Percentiles rank a stretch among this genome's conserved stretches.
Evolutionary conservation across 2,113 vertebrate species (phyloP).

Genomic region (Sinocyclocheilus anshuiensis): DNA sequence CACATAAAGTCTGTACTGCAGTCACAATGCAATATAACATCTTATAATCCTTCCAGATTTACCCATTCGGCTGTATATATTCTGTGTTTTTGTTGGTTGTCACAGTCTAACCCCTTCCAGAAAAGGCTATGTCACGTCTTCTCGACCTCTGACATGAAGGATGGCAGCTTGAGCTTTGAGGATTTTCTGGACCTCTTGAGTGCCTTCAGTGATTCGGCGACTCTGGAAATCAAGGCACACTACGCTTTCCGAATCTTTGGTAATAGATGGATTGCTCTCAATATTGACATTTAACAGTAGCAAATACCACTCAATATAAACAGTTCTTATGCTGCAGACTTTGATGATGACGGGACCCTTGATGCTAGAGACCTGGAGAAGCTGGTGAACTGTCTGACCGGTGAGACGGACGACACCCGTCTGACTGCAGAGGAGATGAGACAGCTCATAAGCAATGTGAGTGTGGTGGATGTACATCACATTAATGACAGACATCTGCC

Average conservation of each 20-base stretch:
- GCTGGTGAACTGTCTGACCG: constrained; percentile 91
- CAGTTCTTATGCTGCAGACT: constrained; percentile 76
- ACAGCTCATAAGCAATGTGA: constrained; percentile 92
- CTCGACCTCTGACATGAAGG: constrained; percentile 78
- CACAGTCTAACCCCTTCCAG: constrained; percentile 91
- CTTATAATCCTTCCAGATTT: neutral
- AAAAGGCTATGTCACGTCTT: constrained; percentile 88
- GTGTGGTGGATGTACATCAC: constrained; percentile 47
- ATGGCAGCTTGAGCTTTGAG: constrained; percentile 88
- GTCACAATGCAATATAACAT: neutral
- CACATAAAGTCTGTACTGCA: neutral
- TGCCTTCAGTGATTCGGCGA: constrained; percentile 92
- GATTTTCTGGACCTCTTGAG: constrained; percentile 95
- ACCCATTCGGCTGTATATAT: neutral
- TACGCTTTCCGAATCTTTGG: constrained; percentile 97
- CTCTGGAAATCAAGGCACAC: constrained; percentile 88
- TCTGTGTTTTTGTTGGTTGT: neutral
- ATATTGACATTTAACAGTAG: neutral
- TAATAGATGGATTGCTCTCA: constrained; percentile 52
- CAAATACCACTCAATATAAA: neutral
- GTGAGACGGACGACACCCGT: constrained; percentile 80
- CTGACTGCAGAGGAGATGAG: constrained; percentile 84
- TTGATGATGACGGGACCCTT: constrained; percentile 88
- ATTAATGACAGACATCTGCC: neutral
- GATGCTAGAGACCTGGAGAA: constrained; percentile 83